phyloP scores from a whole-genome alignment of 92 coral and sea anemone genomes.

The Umimayanthus chanpuru region DNA sequence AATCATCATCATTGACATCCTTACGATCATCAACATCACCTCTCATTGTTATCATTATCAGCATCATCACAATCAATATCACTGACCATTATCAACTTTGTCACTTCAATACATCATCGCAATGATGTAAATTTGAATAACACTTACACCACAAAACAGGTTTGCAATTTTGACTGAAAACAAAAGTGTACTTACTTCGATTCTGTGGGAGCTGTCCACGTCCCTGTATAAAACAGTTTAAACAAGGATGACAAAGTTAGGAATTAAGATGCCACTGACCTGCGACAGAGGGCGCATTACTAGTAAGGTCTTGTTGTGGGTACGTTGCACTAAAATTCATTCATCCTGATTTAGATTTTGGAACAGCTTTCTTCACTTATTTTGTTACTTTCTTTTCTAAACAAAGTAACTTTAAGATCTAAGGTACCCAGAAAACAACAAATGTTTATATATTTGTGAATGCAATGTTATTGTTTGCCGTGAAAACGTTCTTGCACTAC shows the following conservation, averaged over 20 bases:
- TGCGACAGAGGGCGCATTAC: background rate
- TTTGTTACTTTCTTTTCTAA: too few relatives aligned
- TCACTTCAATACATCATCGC: background rate
- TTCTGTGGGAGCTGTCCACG: conserved; percentile 2
- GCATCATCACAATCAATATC: background rate
- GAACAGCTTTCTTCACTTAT: too few relatives aligned
- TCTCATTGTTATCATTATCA: background rate
- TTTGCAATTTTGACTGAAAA: background rate
- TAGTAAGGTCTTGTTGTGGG: too few relatives aligned
- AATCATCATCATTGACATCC: background rate
- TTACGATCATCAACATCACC: background rate
- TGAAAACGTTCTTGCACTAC: too few relatives aligned
- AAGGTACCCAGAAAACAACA: too few relatives aligned
- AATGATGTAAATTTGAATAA: too few relatives aligned
- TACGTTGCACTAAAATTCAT: too few relatives aligned
- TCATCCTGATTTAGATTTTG: too few relatives aligned
- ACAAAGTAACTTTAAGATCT: too few relatives aligned
- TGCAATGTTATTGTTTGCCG: too few relatives aligned
- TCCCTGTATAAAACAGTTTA: background rate
- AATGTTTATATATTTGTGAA: too few relatives aligned
- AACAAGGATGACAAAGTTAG: background rate
- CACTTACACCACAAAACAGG: background rate
- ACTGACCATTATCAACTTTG: background rate
- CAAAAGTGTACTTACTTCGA: background rate
- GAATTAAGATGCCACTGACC: background rate